phyloP scores from a whole-genome alignment of 2,113 vertebrate species.

The Zapus hudsonius region DNA sequence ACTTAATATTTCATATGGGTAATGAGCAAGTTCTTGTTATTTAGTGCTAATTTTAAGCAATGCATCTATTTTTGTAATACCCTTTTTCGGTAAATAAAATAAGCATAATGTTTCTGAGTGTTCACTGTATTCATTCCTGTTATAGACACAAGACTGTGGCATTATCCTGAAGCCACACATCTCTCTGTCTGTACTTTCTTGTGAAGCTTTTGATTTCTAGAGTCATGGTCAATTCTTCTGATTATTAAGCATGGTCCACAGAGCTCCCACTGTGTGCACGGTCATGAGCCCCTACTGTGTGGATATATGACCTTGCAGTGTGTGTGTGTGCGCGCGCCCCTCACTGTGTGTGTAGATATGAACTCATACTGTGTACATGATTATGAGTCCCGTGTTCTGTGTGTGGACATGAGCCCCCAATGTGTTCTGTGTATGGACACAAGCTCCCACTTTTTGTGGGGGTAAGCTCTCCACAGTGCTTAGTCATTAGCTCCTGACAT shows the following conservation, averaged over 20 bases:
- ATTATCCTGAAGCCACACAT: no score
- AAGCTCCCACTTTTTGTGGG: no score
- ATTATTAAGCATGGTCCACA: rapidly evolving
- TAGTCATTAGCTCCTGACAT: no score
- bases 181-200: background rate
- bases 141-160: background rate
- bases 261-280: background rate
- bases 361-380: background rate
- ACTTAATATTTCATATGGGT: slow-evolving; percentile 81
- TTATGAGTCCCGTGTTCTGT: background rate
- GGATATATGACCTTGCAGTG: background rate
- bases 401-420: background rate
- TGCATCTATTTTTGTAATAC: slow-evolving; percentile 64
- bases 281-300: background rate
- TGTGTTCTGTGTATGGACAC: background rate
- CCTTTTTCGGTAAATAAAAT: slow-evolving; percentile 62
- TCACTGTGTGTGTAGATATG: background rate
- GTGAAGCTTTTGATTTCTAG: background rate
- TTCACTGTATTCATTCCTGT: background rate
- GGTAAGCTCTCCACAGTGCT: no score
- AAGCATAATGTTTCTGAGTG: slow-evolving; percentile 34
- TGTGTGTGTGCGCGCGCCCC: background rate
- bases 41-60: slow-evolving; percentile 71
- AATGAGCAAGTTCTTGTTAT: slow-evolving; percentile 84
- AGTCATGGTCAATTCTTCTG: background rate